Conservation (phyloP, 2,888 invertebrate species). For the Tachystola acroxantha region DNA sequence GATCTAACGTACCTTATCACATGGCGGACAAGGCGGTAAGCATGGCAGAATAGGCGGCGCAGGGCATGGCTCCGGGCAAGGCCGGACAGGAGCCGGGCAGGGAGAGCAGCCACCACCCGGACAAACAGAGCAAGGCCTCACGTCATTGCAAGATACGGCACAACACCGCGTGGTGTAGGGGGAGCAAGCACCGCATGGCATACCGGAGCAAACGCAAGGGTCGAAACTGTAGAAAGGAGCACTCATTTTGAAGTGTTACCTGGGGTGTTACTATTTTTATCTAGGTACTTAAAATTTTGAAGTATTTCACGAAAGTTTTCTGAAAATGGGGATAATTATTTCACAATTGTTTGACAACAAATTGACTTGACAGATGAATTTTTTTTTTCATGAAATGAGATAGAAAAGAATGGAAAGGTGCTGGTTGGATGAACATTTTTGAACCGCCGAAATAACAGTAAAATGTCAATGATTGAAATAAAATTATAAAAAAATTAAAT, state of each 20-base stretch:
- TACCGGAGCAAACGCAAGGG: slow-evolving; percentile 57
- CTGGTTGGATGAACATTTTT: background rate
- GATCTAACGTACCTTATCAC: slow-evolving; percentile 46
- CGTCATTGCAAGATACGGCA: slow-evolving; percentile 47
- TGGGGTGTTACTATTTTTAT: slow-evolving; percentile 3
- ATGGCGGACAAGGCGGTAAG: slow-evolving; percentile 58
- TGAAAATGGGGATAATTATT: background rate
- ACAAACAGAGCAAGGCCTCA: slow-evolving; percentile 56
- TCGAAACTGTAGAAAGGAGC: slow-evolving; percentile 67
- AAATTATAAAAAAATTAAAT: slow-evolving; percentile 11
- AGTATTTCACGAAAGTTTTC: background rate
- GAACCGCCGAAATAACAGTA: background rate
- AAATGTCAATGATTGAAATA: slow-evolving; percentile 4
- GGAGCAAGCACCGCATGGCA: slow-evolving; percentile 62
- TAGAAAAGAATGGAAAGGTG: background rate
- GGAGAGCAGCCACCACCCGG: slow-evolving; percentile 68
- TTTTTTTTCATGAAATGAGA: background rate
- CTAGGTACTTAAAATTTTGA: slow-evolving; percentile 6
- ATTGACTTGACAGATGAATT: background rate
- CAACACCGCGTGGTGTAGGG: slow-evolving; percentile 63
- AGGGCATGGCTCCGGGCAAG: slow-evolving; percentile 53
- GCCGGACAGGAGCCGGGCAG: slow-evolving; percentile 65
- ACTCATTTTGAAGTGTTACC: slow-evolving; percentile 64
- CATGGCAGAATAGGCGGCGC: slow-evolving; percentile 50
- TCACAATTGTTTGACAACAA: background rate